A percentile compares a stretch with the other conserved stretches of the same genome.
Conservation (phyloP, 1,140 invertebrate species). For the Gryon sp. region DNA sequence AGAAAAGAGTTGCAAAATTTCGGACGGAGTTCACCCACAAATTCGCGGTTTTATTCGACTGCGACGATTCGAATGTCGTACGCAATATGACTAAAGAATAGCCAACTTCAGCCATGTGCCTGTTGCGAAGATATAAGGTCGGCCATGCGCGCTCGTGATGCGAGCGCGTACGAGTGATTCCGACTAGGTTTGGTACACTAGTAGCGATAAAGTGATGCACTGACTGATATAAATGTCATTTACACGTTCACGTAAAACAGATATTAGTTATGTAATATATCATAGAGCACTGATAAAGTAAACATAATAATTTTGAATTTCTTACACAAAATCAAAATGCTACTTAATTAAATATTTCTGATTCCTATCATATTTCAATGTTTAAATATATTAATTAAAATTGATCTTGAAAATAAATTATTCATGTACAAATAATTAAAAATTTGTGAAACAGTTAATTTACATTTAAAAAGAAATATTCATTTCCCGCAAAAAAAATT, state of each 20-base stretch:
- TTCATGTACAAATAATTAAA: too few relatives aligned
- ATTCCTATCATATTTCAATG: too few relatives aligned
- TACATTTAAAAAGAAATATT: too few relatives aligned
- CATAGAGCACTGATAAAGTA: too few relatives aligned
- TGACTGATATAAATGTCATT: conserved; percentile 37
- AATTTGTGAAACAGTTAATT: too few relatives aligned
- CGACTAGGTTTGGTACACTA: conserved; percentile 53
- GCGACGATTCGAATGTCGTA: conserved; percentile 62
- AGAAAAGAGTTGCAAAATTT: not conserved
- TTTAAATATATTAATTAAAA: too few relatives aligned
- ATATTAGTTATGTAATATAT: too few relatives aligned
- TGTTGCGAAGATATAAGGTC: conserved; percentile 59
- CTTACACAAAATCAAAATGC: too few relatives aligned
- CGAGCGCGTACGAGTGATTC: conserved; percentile 65
- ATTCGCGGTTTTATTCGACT: conserved; percentile 60
- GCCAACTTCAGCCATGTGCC: conserved; percentile 63
- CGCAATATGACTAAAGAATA: conserved; percentile 64
- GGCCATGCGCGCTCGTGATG: conserved; percentile 60
- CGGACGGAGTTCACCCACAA: conserved; percentile 20
- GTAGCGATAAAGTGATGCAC: conserved; percentile 42
- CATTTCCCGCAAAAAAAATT: too few relatives aligned
- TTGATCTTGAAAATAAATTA: too few relatives aligned
- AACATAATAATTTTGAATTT: too few relatives aligned
- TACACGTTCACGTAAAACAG: conserved; percentile 7
- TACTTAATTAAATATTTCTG: too few relatives aligned